These are phyloP conservation scores for Drosophila gunungcola DNA, from an alignment of 1,140 invertebrate genomes.

Conservation along the genomic window DNA sequence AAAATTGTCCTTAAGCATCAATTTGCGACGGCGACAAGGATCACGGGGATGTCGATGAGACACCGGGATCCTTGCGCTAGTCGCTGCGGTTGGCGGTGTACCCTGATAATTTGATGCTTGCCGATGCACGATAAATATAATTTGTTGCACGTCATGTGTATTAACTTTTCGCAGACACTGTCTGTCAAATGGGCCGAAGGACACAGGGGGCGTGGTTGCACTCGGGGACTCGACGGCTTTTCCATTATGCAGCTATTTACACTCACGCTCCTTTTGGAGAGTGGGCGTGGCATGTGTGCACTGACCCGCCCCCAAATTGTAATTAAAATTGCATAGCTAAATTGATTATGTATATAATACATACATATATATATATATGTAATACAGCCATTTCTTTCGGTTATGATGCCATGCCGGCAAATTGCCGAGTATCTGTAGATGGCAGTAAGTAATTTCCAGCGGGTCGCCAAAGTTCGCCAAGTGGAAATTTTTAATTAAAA, in stretches of 20 bases:
- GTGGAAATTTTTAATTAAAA: slow-evolving; percentile 82
- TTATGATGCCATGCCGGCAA: slow-evolving; percentile 4
- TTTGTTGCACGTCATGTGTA: slow-evolving; percentile 84
- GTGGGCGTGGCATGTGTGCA: slow-evolving; percentile 26
- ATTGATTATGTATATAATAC: slow-evolving; percentile 69
- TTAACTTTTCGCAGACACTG: slow-evolving; percentile 78
- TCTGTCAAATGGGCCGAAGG: slow-evolving; percentile 32
- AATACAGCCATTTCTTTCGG: slow-evolving; percentile 39
- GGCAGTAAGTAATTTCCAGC: slow-evolving; percentile 66
- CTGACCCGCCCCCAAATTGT: slow-evolving; percentile 76
- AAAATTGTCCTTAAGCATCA: slow-evolving; percentile 84
- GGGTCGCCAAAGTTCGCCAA: slow-evolving; percentile 65
- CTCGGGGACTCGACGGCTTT: slow-evolving; percentile 12
- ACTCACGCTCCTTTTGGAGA: slow-evolving; percentile 1
- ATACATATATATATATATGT: no score
- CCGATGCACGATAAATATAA: slow-evolving; percentile 84
- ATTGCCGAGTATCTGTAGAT: slow-evolving; percentile 50
- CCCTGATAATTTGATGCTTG: slow-evolving; percentile 81
- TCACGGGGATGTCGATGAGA: slow-evolving; percentile 18
- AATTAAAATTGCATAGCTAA: slow-evolving; percentile 80
- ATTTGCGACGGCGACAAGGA: slow-evolving; percentile 61
- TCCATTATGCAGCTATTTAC: slow-evolving; percentile 72
- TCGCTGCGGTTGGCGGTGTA: slow-evolving; percentile 50
- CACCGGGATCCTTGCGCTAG: slow-evolving; percentile 16
- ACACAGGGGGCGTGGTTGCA: slow-evolving; percentile 9